Base-by-base conservation (phyloP, 2,888 invertebrate species). In the Mythimna impura region DNA sequence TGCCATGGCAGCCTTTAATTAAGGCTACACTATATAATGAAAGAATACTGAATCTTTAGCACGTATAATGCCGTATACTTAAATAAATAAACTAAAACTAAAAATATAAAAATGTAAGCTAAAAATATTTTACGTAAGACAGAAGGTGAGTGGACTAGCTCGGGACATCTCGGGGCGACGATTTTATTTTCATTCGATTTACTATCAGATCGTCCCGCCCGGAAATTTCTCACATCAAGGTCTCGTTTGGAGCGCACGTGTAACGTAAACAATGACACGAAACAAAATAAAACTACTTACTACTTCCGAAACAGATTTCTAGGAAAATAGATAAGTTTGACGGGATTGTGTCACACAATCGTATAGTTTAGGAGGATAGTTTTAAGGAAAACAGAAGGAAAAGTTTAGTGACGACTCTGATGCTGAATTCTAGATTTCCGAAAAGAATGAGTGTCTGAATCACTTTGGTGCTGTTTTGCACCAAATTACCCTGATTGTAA, bases 111-210 rank as follows among this genome's bases (percentile, higher is more conserved):
- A 76, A 52, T 40, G 7, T n/a, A 22, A 22, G 22, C n/a, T 58
- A 8, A 54, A 63, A 76, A 61, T 60, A 61, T 70, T 40, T 40
- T 22, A 61, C 36, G 20, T 52, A 30, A 57, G 22, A 47, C 30
- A 36, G 8, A 47, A 36, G 12, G 47, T 40, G 20, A 14, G 17
- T 40, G 52, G 43, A 66, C 57, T 30, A 50, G 55, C 30, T 57
- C 55, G 25, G 54, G 40, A 60, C 65, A 43, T 14, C 34, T 57
- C 55, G 20, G 54, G 43, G 61, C 57, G 47, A 78, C 22, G 36
- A 72, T 78, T 63, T 77, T 78, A 74, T 79, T 78, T 79, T 70
- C 70, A 65, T 80, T 76, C 71, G 3, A 76, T 80, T 71, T 80
- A 62, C 58, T 58, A 40, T 54, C 36, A 52, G 57, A 54, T 62